phyloP scores from a whole-genome alignment of 2,797 vertebrate genomes.

The Rhodeus uyekii region DNA sequence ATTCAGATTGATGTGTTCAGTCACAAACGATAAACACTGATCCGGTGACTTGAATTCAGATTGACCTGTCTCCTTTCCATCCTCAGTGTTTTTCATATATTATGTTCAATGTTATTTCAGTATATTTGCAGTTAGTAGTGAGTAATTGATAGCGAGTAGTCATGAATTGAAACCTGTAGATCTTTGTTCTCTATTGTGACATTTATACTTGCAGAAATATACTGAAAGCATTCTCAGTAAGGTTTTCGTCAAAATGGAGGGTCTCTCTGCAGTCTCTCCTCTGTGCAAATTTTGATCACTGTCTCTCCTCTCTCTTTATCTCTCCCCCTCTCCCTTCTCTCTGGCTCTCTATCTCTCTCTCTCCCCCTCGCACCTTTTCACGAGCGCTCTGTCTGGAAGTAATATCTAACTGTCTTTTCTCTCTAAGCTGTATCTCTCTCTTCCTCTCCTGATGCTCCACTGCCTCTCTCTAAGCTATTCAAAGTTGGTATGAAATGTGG shows the following conservation, averaged over 20 bases:
- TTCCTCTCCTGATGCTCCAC: constrained; percentile 78
- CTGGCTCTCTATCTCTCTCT: constrained; percentile 23
- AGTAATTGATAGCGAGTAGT: constrained; percentile 19
- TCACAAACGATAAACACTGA: constrained; percentile 25
- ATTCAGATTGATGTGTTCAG: constrained; percentile 9
- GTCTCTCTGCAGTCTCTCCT: constrained; percentile 78
- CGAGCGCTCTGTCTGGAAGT: constrained; percentile 60
- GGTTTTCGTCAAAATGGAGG: constrained; percentile 55
- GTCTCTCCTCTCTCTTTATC: constrained; percentile 59
- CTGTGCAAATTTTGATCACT: constrained; percentile 81
- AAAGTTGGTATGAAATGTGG: constrained; percentile 90
- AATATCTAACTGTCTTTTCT: constrained; percentile 68
- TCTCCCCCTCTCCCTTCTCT: constrained; percentile 40
- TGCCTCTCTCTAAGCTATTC: constrained; percentile 81
- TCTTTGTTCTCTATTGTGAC: constrained; percentile 31
- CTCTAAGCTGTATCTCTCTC: constrained; percentile 74
- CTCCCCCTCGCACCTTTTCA: constrained; percentile 31
- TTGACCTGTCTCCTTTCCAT: constrained; percentile 33
- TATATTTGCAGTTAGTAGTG: constrained; percentile 52
- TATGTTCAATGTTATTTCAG: constrained; percentile 55
- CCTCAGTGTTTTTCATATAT: constrained; percentile 42
- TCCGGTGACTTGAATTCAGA: constrained; percentile 30
- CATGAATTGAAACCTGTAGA: constrained; percentile 4
- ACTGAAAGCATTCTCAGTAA: constrained; percentile 56
- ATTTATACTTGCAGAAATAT: constrained; percentile 48